A percentile compares a stretch with the other conserved stretches of the same genome.
These are phyloP conservation scores for Sceloporus tristichus DNA, from an alignment of 2,113 vertebrate species.

Conservation along the genomic window DNA sequence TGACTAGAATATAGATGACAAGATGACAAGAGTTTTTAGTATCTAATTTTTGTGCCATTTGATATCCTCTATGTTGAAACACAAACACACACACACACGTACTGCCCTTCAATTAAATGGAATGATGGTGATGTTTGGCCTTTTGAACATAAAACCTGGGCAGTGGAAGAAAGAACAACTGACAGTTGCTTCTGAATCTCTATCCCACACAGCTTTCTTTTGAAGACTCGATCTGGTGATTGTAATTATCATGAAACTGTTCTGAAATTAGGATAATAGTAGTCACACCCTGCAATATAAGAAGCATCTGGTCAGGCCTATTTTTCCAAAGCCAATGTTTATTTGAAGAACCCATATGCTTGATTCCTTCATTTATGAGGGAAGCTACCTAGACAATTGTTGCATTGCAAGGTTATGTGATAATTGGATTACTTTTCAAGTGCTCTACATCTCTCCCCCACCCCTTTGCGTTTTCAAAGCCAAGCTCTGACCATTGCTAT, in stretches of 20 bases:
- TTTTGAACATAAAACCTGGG: slow-evolving; percentile 36
- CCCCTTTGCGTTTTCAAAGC: background rate
- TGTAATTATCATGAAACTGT: slow-evolving; percentile 18
- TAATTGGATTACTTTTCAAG: slow-evolving; percentile 9
- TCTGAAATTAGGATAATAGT: background rate
- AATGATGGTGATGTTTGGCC: slow-evolving; percentile 11
- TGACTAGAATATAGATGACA: slow-evolving; percentile 40
- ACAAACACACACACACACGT: background rate
- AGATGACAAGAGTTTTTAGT: slow-evolving; percentile 36
- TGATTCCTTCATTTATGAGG: background rate
- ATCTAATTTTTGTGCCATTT: slow-evolving; percentile 31
- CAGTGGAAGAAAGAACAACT: slow-evolving; percentile 33
- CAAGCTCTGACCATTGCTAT: background rate
- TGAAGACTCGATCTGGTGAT: background rate
- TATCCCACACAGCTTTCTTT: slow-evolving; percentile 36
- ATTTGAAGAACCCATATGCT: background rate
- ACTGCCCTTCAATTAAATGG: slow-evolving; percentile 48
- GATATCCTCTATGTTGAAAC: slow-evolving; percentile 43
- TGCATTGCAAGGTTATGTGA: background rate
- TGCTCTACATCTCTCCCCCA: background rate
- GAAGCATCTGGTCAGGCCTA: slow-evolving; percentile 25
- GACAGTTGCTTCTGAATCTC: slow-evolving; percentile 37
- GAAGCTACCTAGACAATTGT: background rate
- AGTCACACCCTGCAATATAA: background rate
- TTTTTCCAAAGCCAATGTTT: slow-evolving; percentile 28